Conservation (phyloP, 92 coral and sea anemone genomes). For the Chrysogorgia sp. region DNA sequence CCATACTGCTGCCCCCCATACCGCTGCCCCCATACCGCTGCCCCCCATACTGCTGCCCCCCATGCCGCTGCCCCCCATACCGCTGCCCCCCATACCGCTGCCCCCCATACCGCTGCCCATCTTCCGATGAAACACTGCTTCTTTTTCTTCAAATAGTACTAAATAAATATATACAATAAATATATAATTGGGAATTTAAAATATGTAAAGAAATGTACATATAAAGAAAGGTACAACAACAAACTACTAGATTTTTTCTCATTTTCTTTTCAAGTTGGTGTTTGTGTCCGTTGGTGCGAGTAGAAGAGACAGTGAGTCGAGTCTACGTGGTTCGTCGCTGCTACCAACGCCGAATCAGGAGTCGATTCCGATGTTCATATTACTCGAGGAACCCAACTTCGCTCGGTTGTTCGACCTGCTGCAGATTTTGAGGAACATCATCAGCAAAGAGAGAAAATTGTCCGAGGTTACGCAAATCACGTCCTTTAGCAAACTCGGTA, state of each 20-base stretch:
- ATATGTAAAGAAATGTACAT: too few species aligned
- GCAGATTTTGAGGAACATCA: conserved; percentile 77
- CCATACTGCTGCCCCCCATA: too few species aligned
- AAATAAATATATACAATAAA: too few species aligned
- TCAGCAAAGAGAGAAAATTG: conserved; percentile 40
- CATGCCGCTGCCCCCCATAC: too few species aligned
- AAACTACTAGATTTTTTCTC: background rate
- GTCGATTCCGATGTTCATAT: conserved; percentile 83
- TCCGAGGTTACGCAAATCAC: conserved; percentile 20
- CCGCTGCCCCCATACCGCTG: too few species aligned
- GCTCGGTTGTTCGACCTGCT: conserved; percentile 81
- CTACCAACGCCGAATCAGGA: conserved; percentile 86
- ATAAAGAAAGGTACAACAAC: too few species aligned
- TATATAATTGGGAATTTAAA: too few species aligned
- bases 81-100: too few species aligned
- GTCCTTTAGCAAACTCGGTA: conserved; percentile 36
- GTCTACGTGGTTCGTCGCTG: conserved; percentile 84
- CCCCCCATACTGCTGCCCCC: too few species aligned
- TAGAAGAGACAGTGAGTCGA: conserved; percentile 77
- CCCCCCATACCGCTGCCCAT: too few species aligned
- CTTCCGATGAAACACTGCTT: too few species aligned
- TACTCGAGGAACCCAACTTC: conserved; percentile 83
- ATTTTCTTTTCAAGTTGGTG: conserved; percentile 69
- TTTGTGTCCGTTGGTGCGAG: conserved; percentile 98
- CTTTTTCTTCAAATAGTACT: too few species aligned